These are phyloP conservation scores for Catocala nupta DNA, from an alignment of 2,888 invertebrate genomes.

Conservation along the genomic window DNA sequence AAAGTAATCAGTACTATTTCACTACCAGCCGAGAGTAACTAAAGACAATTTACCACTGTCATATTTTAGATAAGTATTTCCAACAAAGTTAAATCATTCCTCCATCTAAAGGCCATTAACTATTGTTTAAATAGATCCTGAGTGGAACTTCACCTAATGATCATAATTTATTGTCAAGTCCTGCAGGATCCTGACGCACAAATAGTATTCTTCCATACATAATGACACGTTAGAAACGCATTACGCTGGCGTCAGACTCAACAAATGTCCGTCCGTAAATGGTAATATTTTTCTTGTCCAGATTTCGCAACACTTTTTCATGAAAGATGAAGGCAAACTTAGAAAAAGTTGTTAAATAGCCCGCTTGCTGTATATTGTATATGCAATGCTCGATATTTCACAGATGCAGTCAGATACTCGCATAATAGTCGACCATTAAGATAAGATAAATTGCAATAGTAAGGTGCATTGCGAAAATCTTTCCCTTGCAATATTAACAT, in stretches of 20 bases:
- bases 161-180: conserved; percentile 11
- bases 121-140: neutral
- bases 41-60: neutral
- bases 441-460: conserved; percentile 5
- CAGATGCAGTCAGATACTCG: conserved; percentile 1
- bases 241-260: neutral
- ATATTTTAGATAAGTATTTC: neutral
- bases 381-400: neutral
- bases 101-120: neutral
- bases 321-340: neutral
- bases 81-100: neutral
- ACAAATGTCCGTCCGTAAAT: neutral
- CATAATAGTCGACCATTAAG: conserved; percentile 4
- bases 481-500: neutral
- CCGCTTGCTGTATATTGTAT: neutral
- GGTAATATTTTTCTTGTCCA: conserved; percentile 4
- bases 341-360: neutral
- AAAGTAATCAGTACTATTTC: neutral
- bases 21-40: neutral
- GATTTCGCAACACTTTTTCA: neutral
- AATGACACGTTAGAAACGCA: conserved; percentile 8
- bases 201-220: neutral
- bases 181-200: neutral
- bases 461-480: neutral
- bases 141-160: neutral